Base-by-base conservation (phyloP, 1,140 invertebrate species). In the Heterodera schachtii region DNA sequence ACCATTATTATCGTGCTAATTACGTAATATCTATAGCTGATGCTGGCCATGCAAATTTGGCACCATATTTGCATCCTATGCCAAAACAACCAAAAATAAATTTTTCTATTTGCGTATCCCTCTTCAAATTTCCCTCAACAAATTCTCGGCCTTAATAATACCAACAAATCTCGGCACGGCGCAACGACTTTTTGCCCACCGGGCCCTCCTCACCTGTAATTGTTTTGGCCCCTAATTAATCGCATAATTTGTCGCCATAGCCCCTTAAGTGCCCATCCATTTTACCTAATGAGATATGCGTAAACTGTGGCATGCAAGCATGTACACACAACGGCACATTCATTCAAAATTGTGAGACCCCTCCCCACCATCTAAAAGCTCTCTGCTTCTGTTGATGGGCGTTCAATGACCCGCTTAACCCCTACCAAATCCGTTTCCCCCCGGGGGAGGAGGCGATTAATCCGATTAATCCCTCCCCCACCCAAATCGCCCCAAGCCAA, bases 401-500 rank as follows among this genome's bases (percentile, higher is more conserved):
- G 57, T 64, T 64, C 57, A 64, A 64, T 64, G 57, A 64, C 57
- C 57, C 57, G 57, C 57, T 64, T 64, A 64, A 19, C 57, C 57
- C 16, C 57, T 19, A 11, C 57, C 57, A 31, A 31, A 31, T 31
- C 31, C 31, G 31, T 31, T 31, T 64, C 16, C 57, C 57, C 57
- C 57, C 5, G 57, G 31, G 31, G 31, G 31, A 31, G 31, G 31
- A 19, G 16, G 57, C 57, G 57, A 64, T 64, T 64, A 64, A 64
- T 64, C 57, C 57, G 57, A 64, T 64, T 64, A 64, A 64, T 64
- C 57, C 13, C 57, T 5, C 16, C 1, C 31, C 31, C 31, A 31
- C 31, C 31, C 57, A 19, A 31, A 31, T 31, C 31, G 31, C 57
- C 16, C 6, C 11, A 52, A 8, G 49, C 49, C 49, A 19, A 64